Base-by-base conservation (phyloP, 2,113 vertebrate species). In the Columba livia region DNA sequence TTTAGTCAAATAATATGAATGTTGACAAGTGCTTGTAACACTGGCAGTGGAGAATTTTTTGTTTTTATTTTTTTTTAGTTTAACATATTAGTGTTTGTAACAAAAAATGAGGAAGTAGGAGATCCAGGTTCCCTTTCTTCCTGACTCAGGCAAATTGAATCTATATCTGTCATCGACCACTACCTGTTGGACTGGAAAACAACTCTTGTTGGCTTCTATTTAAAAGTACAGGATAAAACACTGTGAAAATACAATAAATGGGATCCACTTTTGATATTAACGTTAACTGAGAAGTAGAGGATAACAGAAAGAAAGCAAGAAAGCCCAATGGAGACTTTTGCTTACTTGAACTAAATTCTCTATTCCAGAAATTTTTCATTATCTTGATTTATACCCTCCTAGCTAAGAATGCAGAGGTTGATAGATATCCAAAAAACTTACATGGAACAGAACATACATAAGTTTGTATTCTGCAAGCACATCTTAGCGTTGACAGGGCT, bases 101-200 rank as follows among this genome's bases (percentile, higher is more conserved):
- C 51, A 91, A 93, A 91, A 95, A 65, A 38, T 56, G 69, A 74
- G 54, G 82, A 88, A 79, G 36, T n/a, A 57, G n/a, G 61, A 89
- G 83, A 84, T 74, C 31, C 47, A 84, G 20, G 32, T 93, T 94
- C 69, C 23, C 14, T 92, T 92, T 92, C 42, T 96, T 95, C 90
- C 83, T 54, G 23, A 89, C 42, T 90, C 83, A 78, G 42, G 72
- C 60, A 92, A 84, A 92, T 69, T 79, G 18, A 89, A 82, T 83
- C 83, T 93, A 7, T 83, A 53, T 86, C 86, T 93, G 80, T 92
- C 94, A 94, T 91, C 36, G 1, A 80, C 54, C 67, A 44, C 31
- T 85, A 47, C 54, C 64, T 90, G 61, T 70, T 96, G 91, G 77
- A 60, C 24, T 84, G 80, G 60, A 86, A 80, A 93, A 78, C 31